These are phyloP conservation scores for Ornithoptera alexandrae DNA, from an alignment of 2,888 invertebrate genomes.

Conservation along the genomic window DNA sequence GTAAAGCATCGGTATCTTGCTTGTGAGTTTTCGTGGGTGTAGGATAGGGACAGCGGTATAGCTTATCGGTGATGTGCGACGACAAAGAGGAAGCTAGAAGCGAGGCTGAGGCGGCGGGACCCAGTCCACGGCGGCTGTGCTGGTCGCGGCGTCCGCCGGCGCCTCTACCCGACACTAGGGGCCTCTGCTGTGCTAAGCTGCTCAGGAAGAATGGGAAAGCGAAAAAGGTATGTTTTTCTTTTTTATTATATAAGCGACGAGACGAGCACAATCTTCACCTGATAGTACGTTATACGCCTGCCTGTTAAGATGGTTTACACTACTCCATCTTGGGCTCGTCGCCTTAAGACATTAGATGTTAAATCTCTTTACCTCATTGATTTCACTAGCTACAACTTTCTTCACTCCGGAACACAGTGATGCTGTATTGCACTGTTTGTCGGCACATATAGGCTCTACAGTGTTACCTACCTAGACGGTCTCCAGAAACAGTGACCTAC, in stretches of 20 bases:
- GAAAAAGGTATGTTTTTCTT: constrained; percentile 82
- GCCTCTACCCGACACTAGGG: constrained; percentile 84
- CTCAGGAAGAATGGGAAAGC: constrained; percentile 90
- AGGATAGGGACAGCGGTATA: constrained; percentile 48
- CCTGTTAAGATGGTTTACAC: no score
- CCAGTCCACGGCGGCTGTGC: constrained; percentile 64
- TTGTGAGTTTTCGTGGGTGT: constrained; percentile 62
- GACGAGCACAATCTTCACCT: no score
- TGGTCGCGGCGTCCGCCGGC: constrained; percentile 71
- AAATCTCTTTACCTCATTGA: no score
- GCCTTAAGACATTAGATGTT: no score
- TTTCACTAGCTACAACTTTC: no score
- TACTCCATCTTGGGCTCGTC: no score
- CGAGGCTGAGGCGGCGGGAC: constrained; percentile 55
- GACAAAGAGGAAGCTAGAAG: constrained; percentile 72
- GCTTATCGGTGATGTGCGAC: constrained; percentile 65
- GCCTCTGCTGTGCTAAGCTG: constrained; percentile 90
- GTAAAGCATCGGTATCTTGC: constrained; percentile 75
- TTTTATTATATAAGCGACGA: not conserved
- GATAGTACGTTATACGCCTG: no score
- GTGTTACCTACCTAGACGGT: no score
- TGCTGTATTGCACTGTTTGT: no score
- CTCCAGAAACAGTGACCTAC: no score
- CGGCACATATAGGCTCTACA: no score
- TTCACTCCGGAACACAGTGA: no score